Percentiles rank a stretch among this genome's conserved stretches.
Evolutionary conservation across 2,113 vertebrate genomes (phyloP).

Genomic region (Meles meles): DNA sequence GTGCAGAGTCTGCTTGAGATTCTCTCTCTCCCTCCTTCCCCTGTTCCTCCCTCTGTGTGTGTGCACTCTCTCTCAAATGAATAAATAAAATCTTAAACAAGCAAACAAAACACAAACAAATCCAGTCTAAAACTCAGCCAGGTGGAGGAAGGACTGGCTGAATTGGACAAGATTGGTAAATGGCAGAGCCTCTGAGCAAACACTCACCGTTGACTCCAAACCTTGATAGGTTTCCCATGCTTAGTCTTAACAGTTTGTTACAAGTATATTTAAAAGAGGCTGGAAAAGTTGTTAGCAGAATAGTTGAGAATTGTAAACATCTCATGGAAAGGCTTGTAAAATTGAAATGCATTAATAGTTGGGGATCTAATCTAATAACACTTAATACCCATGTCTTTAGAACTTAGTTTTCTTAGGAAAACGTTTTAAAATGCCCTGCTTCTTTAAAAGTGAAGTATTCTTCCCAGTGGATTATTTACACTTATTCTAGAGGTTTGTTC

Average conservation of each 20-base stretch:
- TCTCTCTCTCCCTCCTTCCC: not conserved
- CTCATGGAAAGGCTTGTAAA: not conserved
- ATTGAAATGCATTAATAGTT: not conserved
- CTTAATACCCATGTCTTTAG: not conserved
- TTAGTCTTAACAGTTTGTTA: not conserved
- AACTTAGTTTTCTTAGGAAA: slow-evolving; percentile 4
- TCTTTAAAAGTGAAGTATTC: not conserved
- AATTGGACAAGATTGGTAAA: not conserved
- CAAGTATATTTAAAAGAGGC: not conserved
- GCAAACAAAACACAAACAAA: not conserved
- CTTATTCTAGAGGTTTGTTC: not conserved
- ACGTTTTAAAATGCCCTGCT: not conserved
- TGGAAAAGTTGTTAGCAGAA: not conserved
- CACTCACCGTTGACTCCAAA: not conserved
- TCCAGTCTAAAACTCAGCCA: not conserved
- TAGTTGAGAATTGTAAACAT: not conserved
- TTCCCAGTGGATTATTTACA: not conserved
- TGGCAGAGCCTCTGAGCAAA: not conserved
- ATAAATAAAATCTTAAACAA: not conserved
- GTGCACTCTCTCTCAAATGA: not conserved
- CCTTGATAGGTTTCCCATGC: not conserved
- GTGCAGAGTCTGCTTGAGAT: not conserved
- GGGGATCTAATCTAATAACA: not conserved
- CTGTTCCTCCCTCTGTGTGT: not conserved
- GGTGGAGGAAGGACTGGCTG: not conserved